Conservation (phyloP, 30 jellyfish, hydroid and myxozoan species). For the Mastigias papua region DNA sequence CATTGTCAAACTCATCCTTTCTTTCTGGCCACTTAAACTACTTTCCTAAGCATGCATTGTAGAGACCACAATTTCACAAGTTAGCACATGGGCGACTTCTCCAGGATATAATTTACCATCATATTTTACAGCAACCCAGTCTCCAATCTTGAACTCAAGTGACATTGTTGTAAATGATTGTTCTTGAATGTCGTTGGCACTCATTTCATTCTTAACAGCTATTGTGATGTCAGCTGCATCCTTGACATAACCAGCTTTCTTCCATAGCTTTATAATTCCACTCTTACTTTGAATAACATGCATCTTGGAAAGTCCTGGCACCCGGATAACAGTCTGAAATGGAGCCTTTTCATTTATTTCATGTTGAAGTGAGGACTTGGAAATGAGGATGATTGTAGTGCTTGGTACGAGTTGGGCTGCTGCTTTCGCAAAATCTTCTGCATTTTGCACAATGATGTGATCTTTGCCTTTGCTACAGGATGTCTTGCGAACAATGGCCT, state of each 20-base stretch:
- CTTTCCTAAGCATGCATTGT: constrained; percentile 56
- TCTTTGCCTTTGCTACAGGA: constrained; percentile 49
- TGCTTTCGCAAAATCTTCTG: constrained; percentile 62
- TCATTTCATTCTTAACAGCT: constrained; percentile 15
- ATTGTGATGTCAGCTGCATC: constrained; percentile 45
- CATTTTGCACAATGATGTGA: constrained; percentile 43
- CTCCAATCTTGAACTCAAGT: constrained; percentile 22
- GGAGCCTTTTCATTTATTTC: neutral
- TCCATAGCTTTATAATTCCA: constrained; percentile 10
- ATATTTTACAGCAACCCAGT: constrained; percentile 48
- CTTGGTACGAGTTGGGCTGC: constrained; percentile 42
- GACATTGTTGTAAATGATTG: constrained; percentile 7
- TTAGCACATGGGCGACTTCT: constrained; percentile 28
- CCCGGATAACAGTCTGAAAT: neutral
- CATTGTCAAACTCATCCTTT: constrained; percentile 39
- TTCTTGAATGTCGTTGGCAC: constrained; percentile 1
- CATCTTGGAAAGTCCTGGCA: neutral
- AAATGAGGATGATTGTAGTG: constrained; percentile 38
- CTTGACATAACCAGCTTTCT: constrained; percentile 49
- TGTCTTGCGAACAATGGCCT: constrained; percentile 9
- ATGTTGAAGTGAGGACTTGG: neutral
- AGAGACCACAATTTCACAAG: constrained; percentile 34
- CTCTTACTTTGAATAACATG: neutral
- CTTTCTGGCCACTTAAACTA: constrained; percentile 44
- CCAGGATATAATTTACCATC: constrained; percentile 60